Conservation (phyloP, 1,140 invertebrate genomes). For the Temnothorax curvispinosus region DNA sequence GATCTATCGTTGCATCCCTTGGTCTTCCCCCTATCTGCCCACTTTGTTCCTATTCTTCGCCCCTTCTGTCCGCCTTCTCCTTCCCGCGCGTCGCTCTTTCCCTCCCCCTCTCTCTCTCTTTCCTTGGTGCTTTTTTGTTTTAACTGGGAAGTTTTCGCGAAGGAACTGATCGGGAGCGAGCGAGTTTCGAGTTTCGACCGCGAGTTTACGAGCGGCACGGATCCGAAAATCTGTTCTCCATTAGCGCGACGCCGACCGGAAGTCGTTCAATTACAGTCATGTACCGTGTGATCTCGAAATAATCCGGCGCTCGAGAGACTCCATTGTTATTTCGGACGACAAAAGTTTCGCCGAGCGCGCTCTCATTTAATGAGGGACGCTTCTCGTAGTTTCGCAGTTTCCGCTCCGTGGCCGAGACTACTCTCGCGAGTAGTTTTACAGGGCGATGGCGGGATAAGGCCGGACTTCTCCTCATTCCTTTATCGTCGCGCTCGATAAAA, state of each 20-base stretch:
- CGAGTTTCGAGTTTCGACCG: conserved; percentile 62
- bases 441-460: conserved; percentile 47
- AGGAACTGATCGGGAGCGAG: conserved; percentile 40
- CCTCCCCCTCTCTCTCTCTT: too few species aligned
- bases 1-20: conserved; percentile 72
- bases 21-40: conserved; percentile 61
- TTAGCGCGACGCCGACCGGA: conserved; percentile 64
- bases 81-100: neutral
- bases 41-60: conserved; percentile 65
- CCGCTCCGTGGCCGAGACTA: conserved; percentile 21
- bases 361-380: conserved; percentile 54
- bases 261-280: conserved; percentile 72
- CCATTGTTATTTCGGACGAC: conserved; percentile 60
- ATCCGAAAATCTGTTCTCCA: conserved; percentile 67
- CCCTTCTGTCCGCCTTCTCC: neutral
- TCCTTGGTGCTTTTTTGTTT: conserved; percentile 30
- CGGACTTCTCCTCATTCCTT: conserved; percentile 18
- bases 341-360: conserved; percentile 44
- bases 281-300: conserved; percentile 69
- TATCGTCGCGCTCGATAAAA: conserved; percentile 56
- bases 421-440: conserved; percentile 57
- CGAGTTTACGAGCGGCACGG: conserved; percentile 50
- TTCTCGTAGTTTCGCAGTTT: conserved; percentile 57
- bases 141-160: conserved; percentile 52
- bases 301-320: conserved; percentile 56